Conservation (phyloP, 1,140 invertebrate species). For the Penaeus japonicus region DNA sequence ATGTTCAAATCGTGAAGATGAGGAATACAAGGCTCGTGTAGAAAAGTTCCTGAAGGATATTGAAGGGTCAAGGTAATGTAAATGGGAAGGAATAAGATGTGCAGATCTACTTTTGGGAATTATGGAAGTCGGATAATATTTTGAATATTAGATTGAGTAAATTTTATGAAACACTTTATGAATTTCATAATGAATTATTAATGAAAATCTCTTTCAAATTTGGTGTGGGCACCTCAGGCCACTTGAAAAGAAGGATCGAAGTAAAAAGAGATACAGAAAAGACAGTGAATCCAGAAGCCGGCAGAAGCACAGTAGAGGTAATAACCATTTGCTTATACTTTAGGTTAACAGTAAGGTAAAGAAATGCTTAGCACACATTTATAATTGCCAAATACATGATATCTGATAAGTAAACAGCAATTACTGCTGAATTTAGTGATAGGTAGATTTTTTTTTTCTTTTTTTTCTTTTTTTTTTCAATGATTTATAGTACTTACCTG, state of each 20-base stretch:
- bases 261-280: conserved; percentile 16
- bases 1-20: conserved; percentile 32
- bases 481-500: no score
- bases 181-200: no score
- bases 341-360: neutral
- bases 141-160: no score
- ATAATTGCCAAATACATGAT: no score
- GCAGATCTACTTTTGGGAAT: neutral
- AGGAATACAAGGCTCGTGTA: conserved; percentile 41
- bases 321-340: neutral
- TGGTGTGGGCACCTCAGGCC: neutral
- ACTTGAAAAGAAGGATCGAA: conserved; percentile 27
- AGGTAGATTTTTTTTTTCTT: no score
- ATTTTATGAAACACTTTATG: no score
- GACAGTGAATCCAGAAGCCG: conserved; percentile 21
- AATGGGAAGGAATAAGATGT: neutral
- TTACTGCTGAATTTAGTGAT: no score
- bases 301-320: conserved; percentile 1
- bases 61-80: conserved; percentile 24
- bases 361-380: no score
- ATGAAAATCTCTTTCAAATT: no score
- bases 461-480: no score
- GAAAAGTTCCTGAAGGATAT: conserved; percentile 31
- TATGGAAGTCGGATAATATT: no score
- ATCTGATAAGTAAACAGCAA: no score